These are phyloP conservation scores for Myzus persicae DNA, from an alignment of 1,140 invertebrate genomes.

Conservation along the genomic window DNA sequence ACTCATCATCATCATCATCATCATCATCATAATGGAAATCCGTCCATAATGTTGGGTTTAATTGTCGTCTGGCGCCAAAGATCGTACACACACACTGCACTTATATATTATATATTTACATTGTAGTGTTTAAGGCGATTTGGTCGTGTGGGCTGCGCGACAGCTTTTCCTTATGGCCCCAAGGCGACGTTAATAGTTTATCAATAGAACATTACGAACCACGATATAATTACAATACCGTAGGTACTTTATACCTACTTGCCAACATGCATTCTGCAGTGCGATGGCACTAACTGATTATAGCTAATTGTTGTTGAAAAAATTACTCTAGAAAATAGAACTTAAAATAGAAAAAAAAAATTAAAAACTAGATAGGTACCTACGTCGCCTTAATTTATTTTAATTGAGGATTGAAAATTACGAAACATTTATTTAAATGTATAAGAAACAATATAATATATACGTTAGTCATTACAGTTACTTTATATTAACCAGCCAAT, in stretches of 20 bases:
- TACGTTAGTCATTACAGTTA: neutral
- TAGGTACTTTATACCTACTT: neutral
- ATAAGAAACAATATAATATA: neutral
- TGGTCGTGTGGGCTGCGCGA: neutral
- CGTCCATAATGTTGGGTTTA: slow-evolving; percentile 41
- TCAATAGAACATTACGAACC: neutral
- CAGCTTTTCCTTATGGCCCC: neutral
- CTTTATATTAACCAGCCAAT: neutral
- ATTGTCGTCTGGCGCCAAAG: slow-evolving; percentile 52
- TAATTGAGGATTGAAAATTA: neutral
- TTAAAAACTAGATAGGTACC: too few relatives aligned
- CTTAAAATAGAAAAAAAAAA: neutral
- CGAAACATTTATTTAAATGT: neutral
- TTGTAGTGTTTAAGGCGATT: slow-evolving; percentile 19
- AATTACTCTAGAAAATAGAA: neutral
- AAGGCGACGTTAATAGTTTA: neutral
- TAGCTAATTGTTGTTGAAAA: neutral
- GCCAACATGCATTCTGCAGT: neutral
- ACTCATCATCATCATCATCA: neutral
- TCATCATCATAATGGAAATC: slow-evolving; percentile 14
- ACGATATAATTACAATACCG: neutral
- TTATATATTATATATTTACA: neutral
- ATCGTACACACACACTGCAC: neutral
- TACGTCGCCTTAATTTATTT: neutral
- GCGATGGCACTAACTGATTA: neutral